Conservation (phyloP, 2,888 invertebrate genomes). For the Incurvaria masculella region DNA sequence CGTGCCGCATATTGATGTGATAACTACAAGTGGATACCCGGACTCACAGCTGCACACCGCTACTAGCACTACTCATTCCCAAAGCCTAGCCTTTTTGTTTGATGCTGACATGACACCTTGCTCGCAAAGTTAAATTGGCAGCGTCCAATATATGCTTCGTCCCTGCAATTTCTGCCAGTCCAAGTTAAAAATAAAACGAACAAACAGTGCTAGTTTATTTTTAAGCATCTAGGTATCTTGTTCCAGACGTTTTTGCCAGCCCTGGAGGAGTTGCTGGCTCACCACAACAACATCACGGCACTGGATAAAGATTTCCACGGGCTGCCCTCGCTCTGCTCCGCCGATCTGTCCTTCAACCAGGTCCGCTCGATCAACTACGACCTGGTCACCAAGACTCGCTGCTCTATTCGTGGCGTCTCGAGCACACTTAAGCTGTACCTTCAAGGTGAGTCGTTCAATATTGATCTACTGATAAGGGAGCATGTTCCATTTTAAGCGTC, state of each 20-base stretch:
- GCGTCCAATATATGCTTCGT: too few species aligned
- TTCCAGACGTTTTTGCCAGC: conserved; percentile 75
- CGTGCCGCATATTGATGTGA: too few species aligned
- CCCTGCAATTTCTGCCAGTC: too few species aligned
- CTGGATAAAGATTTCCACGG: conserved; percentile 82
- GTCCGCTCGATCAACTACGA: conserved; percentile 71
- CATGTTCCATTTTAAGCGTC: too few species aligned
- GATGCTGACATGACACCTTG: too few species aligned
- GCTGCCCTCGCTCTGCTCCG: conserved; percentile 75
- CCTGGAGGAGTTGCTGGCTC: conserved; percentile 71
- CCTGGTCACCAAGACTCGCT: conserved; percentile 75
- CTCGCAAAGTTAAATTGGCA: too few species aligned
- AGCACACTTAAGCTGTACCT: conserved; percentile 74
- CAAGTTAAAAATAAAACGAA: too few species aligned
- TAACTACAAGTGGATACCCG: too few species aligned
- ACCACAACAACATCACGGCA: conserved; percentile 71
- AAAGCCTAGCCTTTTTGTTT: too few species aligned
- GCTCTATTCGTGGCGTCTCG: conserved; percentile 76
- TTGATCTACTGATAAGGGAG: too few species aligned
- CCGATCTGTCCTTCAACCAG: conserved; percentile 74
- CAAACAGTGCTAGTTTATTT: not conserved
- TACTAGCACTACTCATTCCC: too few species aligned
- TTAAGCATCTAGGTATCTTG: conserved; percentile 1
- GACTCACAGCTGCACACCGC: too few species aligned
- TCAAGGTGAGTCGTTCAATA: conserved; percentile 60